Evolutionary conservation across 2,888 invertebrate species (phyloP).

Genomic region (Pantelozetes paolii): DNA sequence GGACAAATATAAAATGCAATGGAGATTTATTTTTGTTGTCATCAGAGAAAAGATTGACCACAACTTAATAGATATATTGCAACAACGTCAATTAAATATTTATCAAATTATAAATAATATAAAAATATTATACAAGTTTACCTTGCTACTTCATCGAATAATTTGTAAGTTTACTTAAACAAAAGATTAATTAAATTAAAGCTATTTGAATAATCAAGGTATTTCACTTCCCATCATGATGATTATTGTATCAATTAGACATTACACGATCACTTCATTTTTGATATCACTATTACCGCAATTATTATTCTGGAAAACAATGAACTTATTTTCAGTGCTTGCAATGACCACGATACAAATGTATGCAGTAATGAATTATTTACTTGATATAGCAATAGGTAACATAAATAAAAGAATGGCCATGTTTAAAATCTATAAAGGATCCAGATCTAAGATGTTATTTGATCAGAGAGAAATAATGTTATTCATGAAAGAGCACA

Average conservation of each 20-base stretch:
- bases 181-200: too few relatives aligned
- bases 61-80: background rate
- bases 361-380: too few relatives aligned
- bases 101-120: background rate
- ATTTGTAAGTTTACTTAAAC: too few relatives aligned
- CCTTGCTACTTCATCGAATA: too few relatives aligned
- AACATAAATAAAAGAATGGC: too few relatives aligned
- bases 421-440: background rate
- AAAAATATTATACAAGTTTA: too few relatives aligned
- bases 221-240: too few relatives aligned
- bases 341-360: background rate
- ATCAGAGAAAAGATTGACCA: background rate
- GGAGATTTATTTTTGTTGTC: background rate
- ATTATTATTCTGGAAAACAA: too few relatives aligned
- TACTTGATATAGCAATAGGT: too few relatives aligned
- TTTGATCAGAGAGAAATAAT: background rate
- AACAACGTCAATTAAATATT: background rate
- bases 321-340: too few relatives aligned
- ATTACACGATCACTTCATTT: background rate
- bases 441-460: background rate
- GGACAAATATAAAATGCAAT: background rate
- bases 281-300: background rate
- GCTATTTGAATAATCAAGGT: too few relatives aligned
- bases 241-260: background rate
- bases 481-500: background rate